A percentile compares a stretch with the other conserved stretches of the same genome.
Conservation (phyloP, 1,140 invertebrate genomes). For the Drosophila arawakana region DNA sequence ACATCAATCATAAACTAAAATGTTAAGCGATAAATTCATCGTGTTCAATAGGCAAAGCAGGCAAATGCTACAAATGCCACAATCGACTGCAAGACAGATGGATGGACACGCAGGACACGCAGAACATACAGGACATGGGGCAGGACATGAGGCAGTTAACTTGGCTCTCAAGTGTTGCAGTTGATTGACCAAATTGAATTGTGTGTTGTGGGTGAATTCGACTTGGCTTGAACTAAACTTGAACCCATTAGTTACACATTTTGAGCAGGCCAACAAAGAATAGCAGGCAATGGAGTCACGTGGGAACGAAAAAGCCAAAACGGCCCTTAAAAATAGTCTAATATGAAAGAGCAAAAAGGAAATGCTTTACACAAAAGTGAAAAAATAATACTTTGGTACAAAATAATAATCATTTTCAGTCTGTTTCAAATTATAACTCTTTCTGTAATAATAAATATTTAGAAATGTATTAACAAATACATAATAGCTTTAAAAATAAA, state of each 20-base stretch:
- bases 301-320: not conserved
- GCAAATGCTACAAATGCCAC: conserved; percentile 15
- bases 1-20: conserved; percentile 72
- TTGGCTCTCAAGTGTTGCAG: conserved; percentile 35
- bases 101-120: not conserved
- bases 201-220: conserved; percentile 31
- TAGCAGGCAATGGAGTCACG: not conserved
- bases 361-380: too few species aligned
- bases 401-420: too few species aligned
- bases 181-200: conserved; percentile 73
- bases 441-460: too few species aligned
- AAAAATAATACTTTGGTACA: too few species aligned
- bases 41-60: conserved; percentile 61
- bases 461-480: not conserved
- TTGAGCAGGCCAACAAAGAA: conserved; percentile 2
- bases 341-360: too few species aligned
- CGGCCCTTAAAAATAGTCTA: not conserved
- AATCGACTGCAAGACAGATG: conserved; percentile 6
- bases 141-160: conserved; percentile 19
- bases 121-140: not conserved
- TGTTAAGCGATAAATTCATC: conserved; percentile 71
- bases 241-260: conserved; percentile 25
- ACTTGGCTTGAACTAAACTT: conserved; percentile 1
- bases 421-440: too few species aligned
- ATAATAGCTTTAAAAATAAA: conserved; percentile 10